Conservation (phyloP, 2,113 vertebrate genomes). For the Mormyrus lacerda region DNA sequence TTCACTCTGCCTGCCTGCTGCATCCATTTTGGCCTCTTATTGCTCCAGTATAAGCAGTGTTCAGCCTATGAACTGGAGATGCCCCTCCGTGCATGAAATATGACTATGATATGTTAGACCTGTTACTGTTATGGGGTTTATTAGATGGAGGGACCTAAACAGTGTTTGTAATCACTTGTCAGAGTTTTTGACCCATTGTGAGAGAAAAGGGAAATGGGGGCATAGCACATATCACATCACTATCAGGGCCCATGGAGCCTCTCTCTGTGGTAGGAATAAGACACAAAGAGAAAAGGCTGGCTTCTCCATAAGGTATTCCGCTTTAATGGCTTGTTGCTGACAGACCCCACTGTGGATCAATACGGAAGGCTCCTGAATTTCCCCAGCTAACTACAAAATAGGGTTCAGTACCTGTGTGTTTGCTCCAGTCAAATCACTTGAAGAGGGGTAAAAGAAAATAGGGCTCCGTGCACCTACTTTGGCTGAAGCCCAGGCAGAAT, state of each 20-base stretch:
- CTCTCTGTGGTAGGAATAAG: neutral
- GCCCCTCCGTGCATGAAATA: neutral
- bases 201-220: neutral
- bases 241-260: neutral
- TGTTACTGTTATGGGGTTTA: neutral
- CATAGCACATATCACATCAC: neutral
- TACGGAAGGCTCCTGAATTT: slow-evolving; percentile 51
- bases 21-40: neutral
- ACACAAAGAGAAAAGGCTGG: neutral
- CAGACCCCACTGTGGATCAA: slow-evolving; percentile 30
- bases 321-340: slow-evolving; percentile 21
- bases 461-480: slow-evolving; percentile 41
- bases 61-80: neutral
- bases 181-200: neutral
- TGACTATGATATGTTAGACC: neutral
- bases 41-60: neutral
- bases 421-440: slow-evolving; percentile 43
- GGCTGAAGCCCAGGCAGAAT: slow-evolving; percentile 45
- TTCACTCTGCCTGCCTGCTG: neutral
- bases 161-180: neutral
- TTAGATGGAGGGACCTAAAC: neutral
- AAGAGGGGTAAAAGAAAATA: slow-evolving; percentile 46
- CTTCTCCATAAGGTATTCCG: slow-evolving; percentile 15
- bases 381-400: slow-evolving; percentile 43
- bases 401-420: slow-evolving; percentile 40